Conservation (phyloP, 2,888 invertebrate genomes). For the Andrena bicolor region DNA sequence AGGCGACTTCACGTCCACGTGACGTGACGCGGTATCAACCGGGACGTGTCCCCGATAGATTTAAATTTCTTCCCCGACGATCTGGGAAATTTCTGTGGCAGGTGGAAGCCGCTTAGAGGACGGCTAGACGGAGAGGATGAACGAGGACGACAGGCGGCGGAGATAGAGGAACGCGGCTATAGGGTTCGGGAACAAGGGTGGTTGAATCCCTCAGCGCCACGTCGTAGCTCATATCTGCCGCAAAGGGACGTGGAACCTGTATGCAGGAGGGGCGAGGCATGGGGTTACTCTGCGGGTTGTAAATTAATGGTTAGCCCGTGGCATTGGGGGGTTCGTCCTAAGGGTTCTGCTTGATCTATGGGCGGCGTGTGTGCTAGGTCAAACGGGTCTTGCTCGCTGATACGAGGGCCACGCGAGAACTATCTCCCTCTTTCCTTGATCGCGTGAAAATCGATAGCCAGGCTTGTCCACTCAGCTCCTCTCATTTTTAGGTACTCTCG, state of each 20-base stretch:
- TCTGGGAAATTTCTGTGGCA: constrained; percentile 61
- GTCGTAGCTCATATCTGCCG: constrained; percentile 82
- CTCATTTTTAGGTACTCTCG: background rate
- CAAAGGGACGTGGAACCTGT: constrained; percentile 79
- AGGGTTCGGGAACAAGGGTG: constrained; percentile 68
- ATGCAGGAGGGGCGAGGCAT: constrained; percentile 73
- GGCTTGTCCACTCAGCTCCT: background rate
- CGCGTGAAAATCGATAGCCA: constrained; percentile 51
- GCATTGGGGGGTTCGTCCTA: constrained; percentile 77
- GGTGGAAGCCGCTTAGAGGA: constrained; percentile 67
- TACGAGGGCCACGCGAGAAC: constrained; percentile 72
- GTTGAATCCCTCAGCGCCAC: constrained; percentile 78
- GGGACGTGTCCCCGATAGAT: constrained; percentile 65
- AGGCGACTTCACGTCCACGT: constrained; percentile 29
- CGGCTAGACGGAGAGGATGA: constrained; percentile 27
- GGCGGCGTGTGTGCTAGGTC: constrained; percentile 80
- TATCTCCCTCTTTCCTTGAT: constrained; percentile 51
- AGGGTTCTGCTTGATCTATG: constrained; percentile 83
- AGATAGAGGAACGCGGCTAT: constrained; percentile 61
- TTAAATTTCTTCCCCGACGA: constrained; percentile 63
- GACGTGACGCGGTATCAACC: constrained; percentile 58
- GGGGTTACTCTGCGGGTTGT: constrained; percentile 83
- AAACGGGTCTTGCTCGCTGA: constrained; percentile 76
- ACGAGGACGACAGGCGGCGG: constrained; percentile 48
- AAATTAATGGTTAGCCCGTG: constrained; percentile 84